Base-by-base conservation (phyloP, 92 coral and sea anemone species). In the Heteractis magnifica region DNA sequence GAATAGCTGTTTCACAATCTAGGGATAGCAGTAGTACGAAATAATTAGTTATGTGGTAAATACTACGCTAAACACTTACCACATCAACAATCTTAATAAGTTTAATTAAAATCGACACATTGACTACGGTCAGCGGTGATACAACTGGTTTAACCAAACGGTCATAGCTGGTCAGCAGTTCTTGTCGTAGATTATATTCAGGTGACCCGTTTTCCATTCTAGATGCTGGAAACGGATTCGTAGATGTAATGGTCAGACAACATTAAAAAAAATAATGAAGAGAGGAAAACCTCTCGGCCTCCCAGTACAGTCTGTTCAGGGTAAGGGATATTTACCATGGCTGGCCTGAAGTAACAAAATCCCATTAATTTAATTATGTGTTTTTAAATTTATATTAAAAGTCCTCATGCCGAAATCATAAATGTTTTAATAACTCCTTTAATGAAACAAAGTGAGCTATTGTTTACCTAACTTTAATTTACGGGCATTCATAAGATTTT, bases 81-180 rank as follows among this genome's bases (percentile, higher is more conserved):
- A 89, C 75, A 56, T 78, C 89, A 8, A 23, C 60, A 62, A 85
- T 50, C 50, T 62, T 68, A 16, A 84, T 4, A 19, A 89, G 62
- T 34, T 15, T 78, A 21, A 82, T 59, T 26, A 79, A 89, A 65
- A 89, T 81, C 0, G 87, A 85, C 34, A 89, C 89, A 73, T 85
- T 77, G 26, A 86, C 84, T n/a, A 41, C 82, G 53, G 77, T 80
- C 49, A 73, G 60, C 18, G 79, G 50, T 14, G 83, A 81, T 44
- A 49, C 19, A 8, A 89, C 92, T n/a, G 92, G 92, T 4, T 89
- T 86, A 82, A 89, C 88, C 76, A 81, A 68, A 52, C 73, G 81
- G 18, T 81, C 87, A 78, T 77, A 77, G n/a, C 77, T 72, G 55
- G 11, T 52, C 4, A 88, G 65, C 52, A 89, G 77, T 51, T 89